These are phyloP conservation scores for Orbicella faveolata DNA, from an alignment of 64 coral and sea anemone genomes.

Conservation along the genomic window DNA sequence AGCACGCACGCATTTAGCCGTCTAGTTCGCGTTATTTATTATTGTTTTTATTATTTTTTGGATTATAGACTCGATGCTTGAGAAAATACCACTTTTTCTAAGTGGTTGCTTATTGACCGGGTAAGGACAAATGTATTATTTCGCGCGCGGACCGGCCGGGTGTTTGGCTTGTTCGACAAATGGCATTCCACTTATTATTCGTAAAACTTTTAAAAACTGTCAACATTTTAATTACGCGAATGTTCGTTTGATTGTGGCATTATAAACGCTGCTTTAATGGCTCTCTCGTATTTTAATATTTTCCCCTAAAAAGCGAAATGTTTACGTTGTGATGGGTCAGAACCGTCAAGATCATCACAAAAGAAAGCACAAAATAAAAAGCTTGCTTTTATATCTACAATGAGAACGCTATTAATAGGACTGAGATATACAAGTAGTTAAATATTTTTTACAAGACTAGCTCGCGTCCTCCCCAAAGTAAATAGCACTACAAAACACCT, in stretches of 20 bases:
- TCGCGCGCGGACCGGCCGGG: background rate
- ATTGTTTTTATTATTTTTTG: constrained; percentile 23
- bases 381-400: background rate
- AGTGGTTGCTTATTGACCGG: background rate
- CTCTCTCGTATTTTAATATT: constrained; percentile 23
- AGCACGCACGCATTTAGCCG: background rate
- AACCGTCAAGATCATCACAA: background rate
- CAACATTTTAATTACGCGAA: constrained; percentile 41
- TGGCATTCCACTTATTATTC: constrained; percentile 17
- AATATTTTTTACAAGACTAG: background rate
- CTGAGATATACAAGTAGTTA: background rate
- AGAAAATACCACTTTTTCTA: constrained; percentile 6
- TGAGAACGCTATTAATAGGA: background rate
- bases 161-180: background rate
- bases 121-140: background rate
- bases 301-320: background rate
- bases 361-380: background rate
- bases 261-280: constrained; percentile 24
- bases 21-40: background rate
- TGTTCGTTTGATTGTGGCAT: constrained; percentile 40
- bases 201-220: constrained; percentile 32
- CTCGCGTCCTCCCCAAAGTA: background rate
- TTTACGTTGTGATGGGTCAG: background rate
- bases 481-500: constrained; percentile 2
- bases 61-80: constrained; percentile 5